Base-by-base conservation (phyloP, 2,113 vertebrate genomes). In the Lates calcarifer region DNA sequence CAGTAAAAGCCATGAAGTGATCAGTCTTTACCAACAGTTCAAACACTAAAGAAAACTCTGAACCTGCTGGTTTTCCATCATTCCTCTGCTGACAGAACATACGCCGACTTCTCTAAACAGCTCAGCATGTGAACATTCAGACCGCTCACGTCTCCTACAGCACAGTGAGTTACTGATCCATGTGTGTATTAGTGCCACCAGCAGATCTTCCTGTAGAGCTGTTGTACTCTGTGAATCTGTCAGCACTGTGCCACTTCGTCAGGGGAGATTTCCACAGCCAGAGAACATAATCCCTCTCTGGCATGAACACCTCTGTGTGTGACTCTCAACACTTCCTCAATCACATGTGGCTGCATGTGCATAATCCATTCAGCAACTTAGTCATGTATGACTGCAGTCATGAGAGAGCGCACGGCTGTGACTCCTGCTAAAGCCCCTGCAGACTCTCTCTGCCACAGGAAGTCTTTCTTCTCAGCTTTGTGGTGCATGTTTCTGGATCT, bases 231-330 rank as follows among this genome's bases (percentile, higher is more conserved):
- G 17, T 63, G 58, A 77, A 49, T 62, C 58, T 28, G 74, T 63
- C 74, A 85, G 77, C 67, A 55, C 13, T 12, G 73, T 66, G 69
- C 28, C n/a, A 47, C 63, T 73, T 66, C 33, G 26, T 80, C 66
- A 55, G 57, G 78, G 62, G 69, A 82, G 83, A 66, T 82, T 84
- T 89, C 47, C 22, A n/a, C 61, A 4, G 28, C 41, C 57, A 49
- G 43, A 78, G 57, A 81, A 61, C 65, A 26, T 88, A 88, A 90
- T 90, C 88, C 81, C 76, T 86, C 24, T 31, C 61, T 74, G 75
- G 65, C 66, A 53, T 63, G 62, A 80, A 75, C 63, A 76, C 71
- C 75, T 83, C 53, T 0, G 22, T 53, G 49, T 58, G 68, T 64
- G 81, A 68, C 31, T 61, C 74, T 82, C 66, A 37, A 4, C 61